Conservation (phyloP, 2,888 invertebrate species). For the Andricus curvator region DNA sequence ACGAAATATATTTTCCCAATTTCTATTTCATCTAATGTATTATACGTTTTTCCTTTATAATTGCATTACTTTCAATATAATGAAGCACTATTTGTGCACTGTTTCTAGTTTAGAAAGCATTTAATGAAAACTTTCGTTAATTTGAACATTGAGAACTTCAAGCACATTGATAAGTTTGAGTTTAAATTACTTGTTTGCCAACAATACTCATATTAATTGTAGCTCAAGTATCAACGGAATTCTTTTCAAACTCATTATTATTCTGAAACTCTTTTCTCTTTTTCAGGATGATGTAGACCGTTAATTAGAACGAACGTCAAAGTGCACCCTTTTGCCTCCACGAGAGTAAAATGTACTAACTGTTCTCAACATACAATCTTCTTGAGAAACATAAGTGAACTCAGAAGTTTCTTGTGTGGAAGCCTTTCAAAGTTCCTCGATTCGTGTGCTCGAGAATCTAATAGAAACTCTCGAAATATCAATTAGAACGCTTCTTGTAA, state of each 20-base stretch:
- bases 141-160: no score
- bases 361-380: neutral
- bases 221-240: neutral
- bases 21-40: no score
- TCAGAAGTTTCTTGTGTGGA: neutral
- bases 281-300: neutral
- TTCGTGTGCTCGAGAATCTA: neutral
- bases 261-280: neutral
- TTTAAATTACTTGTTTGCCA: no score
- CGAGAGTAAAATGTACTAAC: conserved; percentile 5
- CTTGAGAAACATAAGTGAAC: neutral
- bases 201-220: neutral
- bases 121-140: no score
- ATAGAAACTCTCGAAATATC: conserved; percentile 10
- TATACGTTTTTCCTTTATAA: no score
- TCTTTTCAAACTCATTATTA: neutral
- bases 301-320: neutral
- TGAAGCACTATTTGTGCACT: no score
- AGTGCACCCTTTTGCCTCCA: neutral
- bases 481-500: neutral
- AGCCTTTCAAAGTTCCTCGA: neutral
- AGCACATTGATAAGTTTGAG: no score
- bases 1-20: no score
- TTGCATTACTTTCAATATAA: no score
- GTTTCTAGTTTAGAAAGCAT: no score